These are phyloP conservation scores for Sebastes steindachneri DNA, from an alignment of 2,797 vertebrate species.

Conservation along the genomic window DNA sequence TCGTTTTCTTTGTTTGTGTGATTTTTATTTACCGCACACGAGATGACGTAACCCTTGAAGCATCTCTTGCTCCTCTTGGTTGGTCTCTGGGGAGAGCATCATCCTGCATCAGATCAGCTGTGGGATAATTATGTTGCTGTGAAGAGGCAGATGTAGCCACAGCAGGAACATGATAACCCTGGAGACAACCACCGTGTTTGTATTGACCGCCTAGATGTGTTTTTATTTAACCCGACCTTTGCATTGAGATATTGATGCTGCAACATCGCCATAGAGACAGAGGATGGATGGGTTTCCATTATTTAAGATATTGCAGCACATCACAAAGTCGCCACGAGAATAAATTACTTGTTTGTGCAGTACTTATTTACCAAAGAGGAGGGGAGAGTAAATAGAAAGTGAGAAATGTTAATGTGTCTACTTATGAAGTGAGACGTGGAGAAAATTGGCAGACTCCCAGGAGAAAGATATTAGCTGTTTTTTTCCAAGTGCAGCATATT, in stretches of 20 bases:
- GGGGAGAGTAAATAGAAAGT: not conserved
- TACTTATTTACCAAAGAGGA: constrained; percentile 6
- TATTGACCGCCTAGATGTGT: not conserved
- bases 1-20: not conserved
- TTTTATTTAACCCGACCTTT: constrained; percentile 1
- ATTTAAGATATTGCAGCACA: not conserved
- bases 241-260: constrained; percentile 5
- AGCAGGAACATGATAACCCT: constrained; percentile 10
- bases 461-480: constrained; percentile 17
- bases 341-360: not conserved
- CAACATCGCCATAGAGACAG: not conserved
- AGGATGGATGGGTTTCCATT: not conserved
- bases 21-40: not conserved
- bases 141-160: not conserved
- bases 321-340: not conserved
- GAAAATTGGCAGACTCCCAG: constrained; percentile 16
- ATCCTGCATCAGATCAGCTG: constrained; percentile 31
- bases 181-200: constrained; percentile 8
- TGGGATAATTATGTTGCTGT: constrained; percentile 31
- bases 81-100: constrained; percentile 11
- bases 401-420: constrained; percentile 19
- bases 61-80: constrained; percentile 1
- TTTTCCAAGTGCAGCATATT: constrained; percentile 34
- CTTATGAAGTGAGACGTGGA: constrained; percentile 13
- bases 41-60: not conserved